A percentile compares a stretch with the other conserved stretches of the same genome.
Conservation (phyloP, 2,888 invertebrate species). For the Apodemia hepburni region DNA sequence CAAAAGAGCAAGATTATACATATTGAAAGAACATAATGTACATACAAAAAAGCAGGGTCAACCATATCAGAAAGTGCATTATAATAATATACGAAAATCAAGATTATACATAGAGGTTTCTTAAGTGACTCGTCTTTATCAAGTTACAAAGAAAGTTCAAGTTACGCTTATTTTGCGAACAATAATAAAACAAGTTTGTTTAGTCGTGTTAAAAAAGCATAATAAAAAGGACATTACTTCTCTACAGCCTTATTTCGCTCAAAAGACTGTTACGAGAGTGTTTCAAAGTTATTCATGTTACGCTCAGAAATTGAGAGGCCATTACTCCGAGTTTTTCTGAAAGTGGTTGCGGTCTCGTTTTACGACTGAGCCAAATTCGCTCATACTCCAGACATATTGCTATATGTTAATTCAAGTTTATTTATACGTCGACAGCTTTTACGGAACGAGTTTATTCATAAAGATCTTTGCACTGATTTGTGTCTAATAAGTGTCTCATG, state of each 20-base stretch:
- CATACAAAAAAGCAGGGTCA: too few species aligned
- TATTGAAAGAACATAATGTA: too few species aligned
- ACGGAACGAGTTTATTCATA: conserved; percentile 32
- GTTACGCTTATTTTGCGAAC: not conserved
- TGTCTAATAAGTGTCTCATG: conserved; percentile 24
- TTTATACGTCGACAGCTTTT: conserved; percentile 46
- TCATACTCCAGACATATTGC: conserved; percentile 55
- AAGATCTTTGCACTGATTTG: conserved; percentile 25
- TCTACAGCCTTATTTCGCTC: conserved; percentile 11
- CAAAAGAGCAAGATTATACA: too few species aligned
- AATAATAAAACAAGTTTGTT: not conserved
- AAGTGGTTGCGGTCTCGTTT: conserved; percentile 45
- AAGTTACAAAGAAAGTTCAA: not conserved
- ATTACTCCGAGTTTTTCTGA: conserved; percentile 40
- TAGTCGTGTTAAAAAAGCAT: not conserved
- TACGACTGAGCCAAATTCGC: conserved; percentile 45
- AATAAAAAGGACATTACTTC: conserved; percentile 1
- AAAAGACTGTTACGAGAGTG: conserved; percentile 9
- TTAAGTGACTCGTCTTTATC: not conserved
- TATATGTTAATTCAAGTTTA: conserved; percentile 59
- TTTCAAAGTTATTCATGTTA: conserved; percentile 13
- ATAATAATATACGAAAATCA: too few species aligned
- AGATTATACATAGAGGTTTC: too few species aligned
- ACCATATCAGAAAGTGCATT: too few species aligned
- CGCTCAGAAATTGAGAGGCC: conserved; percentile 12